Conservation (phyloP, 1,140 invertebrate genomes). For the Drosophila repleta region DNA sequence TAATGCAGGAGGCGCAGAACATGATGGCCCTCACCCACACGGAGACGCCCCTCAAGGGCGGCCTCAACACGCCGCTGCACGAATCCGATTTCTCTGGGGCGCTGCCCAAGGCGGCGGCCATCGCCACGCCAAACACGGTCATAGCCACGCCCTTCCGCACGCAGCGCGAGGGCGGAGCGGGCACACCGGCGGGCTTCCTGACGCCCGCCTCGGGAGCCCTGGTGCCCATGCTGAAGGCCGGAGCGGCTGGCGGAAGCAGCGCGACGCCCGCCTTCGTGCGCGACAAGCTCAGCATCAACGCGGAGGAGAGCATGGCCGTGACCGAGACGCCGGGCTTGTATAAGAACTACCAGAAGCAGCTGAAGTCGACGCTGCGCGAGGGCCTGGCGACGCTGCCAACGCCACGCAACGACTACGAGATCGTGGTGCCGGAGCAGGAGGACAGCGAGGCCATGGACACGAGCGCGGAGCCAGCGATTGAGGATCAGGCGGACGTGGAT, state of each 20-base stretch:
- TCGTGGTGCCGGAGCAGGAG: slow-evolving; percentile 96
- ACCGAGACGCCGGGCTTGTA: slow-evolving; percentile 88
- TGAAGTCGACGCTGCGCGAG: slow-evolving; percentile 89
- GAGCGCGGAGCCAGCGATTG: slow-evolving; percentile 85
- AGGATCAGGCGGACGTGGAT: slow-evolving; percentile 97
- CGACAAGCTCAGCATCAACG: slow-evolving; percentile 98
- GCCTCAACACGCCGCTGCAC: slow-evolving; percentile 95
- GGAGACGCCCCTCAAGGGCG: slow-evolving; percentile 98
- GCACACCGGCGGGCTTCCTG: slow-evolving; percentile 85
- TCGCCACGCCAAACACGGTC: slow-evolving; percentile 97
- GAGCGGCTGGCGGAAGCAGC: slow-evolving; percentile 15
- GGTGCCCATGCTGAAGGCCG: slow-evolving; percentile 72
- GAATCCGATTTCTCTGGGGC: slow-evolving; percentile 94
- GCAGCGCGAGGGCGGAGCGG: slow-evolving; percentile 76
- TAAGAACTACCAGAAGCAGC: slow-evolving; percentile 88
- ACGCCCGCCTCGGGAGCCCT: slow-evolving; percentile 84
- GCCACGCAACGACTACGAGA: slow-evolving; percentile 99
- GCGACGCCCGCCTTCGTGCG: slow-evolving; percentile 86
- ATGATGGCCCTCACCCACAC: slow-evolving; percentile 99
- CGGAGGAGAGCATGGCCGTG: slow-evolving; percentile 90
- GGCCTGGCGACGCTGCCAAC: slow-evolving; percentile 92
- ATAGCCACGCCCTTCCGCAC: slow-evolving; percentile 94
- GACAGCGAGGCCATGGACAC: slow-evolving; percentile 85
- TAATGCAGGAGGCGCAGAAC: slow-evolving; percentile 98
- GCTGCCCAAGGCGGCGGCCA: slow-evolving; percentile 89